Evolutionary conservation across 2,888 invertebrate genomes (phyloP), one percentile per base, ranked within the genome.

Genomic region (Camponotus fellah): DNA sequence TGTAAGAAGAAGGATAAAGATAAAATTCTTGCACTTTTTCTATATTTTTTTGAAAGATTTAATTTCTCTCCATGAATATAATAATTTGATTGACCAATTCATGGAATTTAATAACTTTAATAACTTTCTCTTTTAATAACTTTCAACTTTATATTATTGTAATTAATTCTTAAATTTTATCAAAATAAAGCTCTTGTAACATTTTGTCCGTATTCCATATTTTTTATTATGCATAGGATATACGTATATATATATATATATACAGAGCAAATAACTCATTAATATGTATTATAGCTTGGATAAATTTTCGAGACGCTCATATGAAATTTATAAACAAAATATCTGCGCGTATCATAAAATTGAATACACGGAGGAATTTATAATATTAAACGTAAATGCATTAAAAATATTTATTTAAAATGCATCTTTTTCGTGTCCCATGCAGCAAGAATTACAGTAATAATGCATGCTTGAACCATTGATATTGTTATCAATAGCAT

Each of bases 401-500:
- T 26, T 40, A 66, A 65, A 65, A 76, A 0, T n/a, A 53, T 66
- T 66, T 53, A 66, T 66, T 21, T 37, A 53, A 40, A 66, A 40
- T 34, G 1, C 12, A 76, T 49, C 10, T 66, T 6, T 12, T 53
- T 40, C 37, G 14, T 75, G 5, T 46, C 34, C 37, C 14, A 17
- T 5, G 3, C 49, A 66, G 9, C 69, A 60, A 58, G 14, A 43
- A 72, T 14, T 72, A 79, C 2, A 26, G 3, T 8, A 56, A 56
- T 64, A 64, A 34, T 64, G 12, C 17, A 32, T 12, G 10, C 60
- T 56, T 34, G 60, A 77, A 84, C 74, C 49, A 34, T 14, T 74
- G 21, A 58, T 46, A 75, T 64, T 53, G 53, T 53, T 79, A 77
- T 43, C 66, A 82, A 84, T 83, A 85, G 81, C 71, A 76, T 69